Base-by-base conservation (phyloP, 92 coral and sea anemone genomes). In the Porites evermanni region DNA sequence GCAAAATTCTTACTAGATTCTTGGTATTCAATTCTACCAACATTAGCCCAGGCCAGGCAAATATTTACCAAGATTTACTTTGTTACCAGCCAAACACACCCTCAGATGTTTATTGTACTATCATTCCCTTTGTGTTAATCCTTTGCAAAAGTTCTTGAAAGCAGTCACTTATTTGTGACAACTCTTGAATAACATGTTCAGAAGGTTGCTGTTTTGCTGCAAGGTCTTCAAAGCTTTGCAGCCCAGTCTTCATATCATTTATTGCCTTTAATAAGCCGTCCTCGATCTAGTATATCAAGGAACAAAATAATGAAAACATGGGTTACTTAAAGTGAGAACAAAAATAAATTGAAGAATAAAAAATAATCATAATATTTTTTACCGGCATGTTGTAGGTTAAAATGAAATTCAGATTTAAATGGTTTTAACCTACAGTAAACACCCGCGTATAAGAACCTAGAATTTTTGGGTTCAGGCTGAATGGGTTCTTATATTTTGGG, bases 141-240 rank as follows among this genome's bases (percentile, higher is more conserved):
- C 84, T 66, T 52, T 79, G 61, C 64, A 79, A 52, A 16, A 79
- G 64, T 19, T 65, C 58, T 67, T 79, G 74, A 66, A 79, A 66
- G 23, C 64, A 52, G 74, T 79, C 78, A 70, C 86, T 23, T 2
- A 81, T 56, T 53, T 61, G 38, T 32, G 58, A 53, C 86, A 81
- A 18, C 78, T 81, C 86, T 58, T 81, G 54, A 56, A 81, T 20
- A 56, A 81, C 86, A 32, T 51, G 67, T 18, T 29, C 9, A 24
- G 86, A 70, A 8, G 86, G 86, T 7, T 81, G 77, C 56, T 70
- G 77, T 81, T 54, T 81, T 54, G 58, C 26, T 13, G 47, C 29
- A 16, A 84, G 87, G 12, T 64, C 53, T 47, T 84, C 87, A 64
- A 84, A 47, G 64, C 17, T 63, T 23, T 73, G 64, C 54, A 84